Base-by-base conservation (phyloP, 2,888 invertebrate species). In the Griposia aprilina region DNA sequence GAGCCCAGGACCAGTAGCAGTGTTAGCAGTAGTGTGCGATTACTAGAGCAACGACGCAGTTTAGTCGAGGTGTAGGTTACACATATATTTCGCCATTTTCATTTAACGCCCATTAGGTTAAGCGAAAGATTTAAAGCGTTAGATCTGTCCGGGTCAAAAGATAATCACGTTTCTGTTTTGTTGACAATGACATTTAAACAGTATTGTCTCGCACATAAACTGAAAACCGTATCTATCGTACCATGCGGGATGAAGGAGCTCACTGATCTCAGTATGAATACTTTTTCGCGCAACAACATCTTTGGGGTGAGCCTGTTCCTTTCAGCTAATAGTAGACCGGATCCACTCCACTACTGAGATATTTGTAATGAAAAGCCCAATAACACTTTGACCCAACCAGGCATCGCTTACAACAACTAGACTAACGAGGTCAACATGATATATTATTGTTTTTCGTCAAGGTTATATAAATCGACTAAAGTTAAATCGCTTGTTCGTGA, bases 381-480 rank as follows among this genome's bases (percentile, higher is more conserved):
- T 59, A 41, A 41, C 8, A 62, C 13, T n/a, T 15, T n/a, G 17
- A 36, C 17, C 23, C 41, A 13, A n/a, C 8, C 60, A 50, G 1
- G 5, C 45, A 45, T 55, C 36, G 1, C 0, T 69, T 17, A 59
- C 59, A 45, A 45, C 23, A n/a, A 36, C 2, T 36, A 36, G 55
- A 45, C 13, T 8, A 13, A 60, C 20, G 20, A 72, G 30, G 11
- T 36, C 30, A 20, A 7, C 17, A 41, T 20, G 13, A 26, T 60
- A 36, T 48, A 52, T 73, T 15, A 36, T 26, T 2, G 17, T n/a
- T 30, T 69, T 41, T 30, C 11, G 3, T 26, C 20, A 23, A 17
- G 1, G 45, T 80, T 20, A 10, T 15, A 26, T 48, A 77, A 77
- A 78, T 81, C 78, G 81, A 77, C 71, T 81, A 81, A 82, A 68